Evolutionary conservation across 2,113 vertebrate species (phyloP), one percentile per base, ranked within the genome.

Genomic region (Thymallus thymallus): DNA sequence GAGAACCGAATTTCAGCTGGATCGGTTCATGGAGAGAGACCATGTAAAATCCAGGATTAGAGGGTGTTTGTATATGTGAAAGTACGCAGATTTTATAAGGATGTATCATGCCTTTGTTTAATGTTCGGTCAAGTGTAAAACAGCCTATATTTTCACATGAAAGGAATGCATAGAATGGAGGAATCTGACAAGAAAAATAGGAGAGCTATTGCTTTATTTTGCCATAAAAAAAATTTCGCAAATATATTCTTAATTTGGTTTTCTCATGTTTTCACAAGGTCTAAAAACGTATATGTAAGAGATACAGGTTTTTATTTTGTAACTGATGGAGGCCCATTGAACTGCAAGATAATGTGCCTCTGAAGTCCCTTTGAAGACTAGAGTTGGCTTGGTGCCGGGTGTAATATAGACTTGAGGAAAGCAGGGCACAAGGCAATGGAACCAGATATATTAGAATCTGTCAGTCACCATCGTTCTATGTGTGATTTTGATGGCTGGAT

Each of bases 271-370:
- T 70, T 83, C 56, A 71, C 55, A 45, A 14, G 56, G 71, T 76
- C 22, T 66, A 71, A 30, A 68, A 46, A 56, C 30, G 4, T 26
- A 63, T 32, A 62, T 78, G 58, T 83, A 64, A 68, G 64, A 45
- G 24, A 32, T 67, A 68, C 75, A 22, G 0, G 29, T 51, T 68
- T 84, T 29, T 72, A 74, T 72, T 82, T 84, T 72, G n/a, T 75
- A 73, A 74, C 74, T 29, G 48, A 4, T 56, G 2, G 58, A 74
- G 48, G 55, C 30, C 72, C 48, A 48, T 35, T 75, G 55, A 76
- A 61, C 62, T 69, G 66, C 32, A 71, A 70, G 81, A 77, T 32
- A 22, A 48, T 72, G 48, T 26, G 69, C 70, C 80, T 81, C 73
- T 76, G 56, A 71, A 4, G 72, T 30, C 41, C 72, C 68, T 78